Base-by-base conservation (phyloP, 2,797 vertebrate species). In the Sebastes wilsoni region DNA sequence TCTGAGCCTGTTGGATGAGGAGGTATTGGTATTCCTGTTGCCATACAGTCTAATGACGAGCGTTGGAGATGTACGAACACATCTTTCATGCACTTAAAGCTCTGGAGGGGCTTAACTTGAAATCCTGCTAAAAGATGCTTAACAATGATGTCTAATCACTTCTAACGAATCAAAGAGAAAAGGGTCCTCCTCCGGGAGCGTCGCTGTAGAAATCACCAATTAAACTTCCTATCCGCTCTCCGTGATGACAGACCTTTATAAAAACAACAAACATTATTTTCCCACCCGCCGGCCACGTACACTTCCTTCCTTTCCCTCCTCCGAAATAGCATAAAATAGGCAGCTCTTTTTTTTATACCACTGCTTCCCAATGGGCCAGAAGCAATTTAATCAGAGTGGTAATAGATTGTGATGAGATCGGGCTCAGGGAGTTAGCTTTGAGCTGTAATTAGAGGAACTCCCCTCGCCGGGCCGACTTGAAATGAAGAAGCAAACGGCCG, bases 401-500 rank as follows among this genome's bases (percentile, higher is more conserved):
- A 93, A 93, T 93, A 89, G 88, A 92, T 92, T 91, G 71, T 88
- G 90, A 93, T 88, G 91, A 92, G 91, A 91, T 66, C 79, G 62
- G 46, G 85, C 79, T 87, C 68, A 64, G 85, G 86, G 88, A 90
- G 87, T 92, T 83, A 75, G 84, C 85, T 75, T 77, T 79, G 89
- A 90, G 87, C 80, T 90, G 83, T 94, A 91, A 95, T 95, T 94
- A 95, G 83, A 90, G 69, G 76, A 32, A 30, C 65, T 78, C 71
- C 72, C 79, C 75, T 80, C 22, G 77, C 64, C 79, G 11, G 81
- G 86, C 64, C 5, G 16, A 23, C 55, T 62, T 68, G 69, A 80
- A 83, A 81, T 75, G 75, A 80, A 66, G 58, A 77, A 55, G 55
- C 68, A 74, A 73, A 72, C 7, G 14, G 13, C 42, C 75, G 27